Base-by-base conservation (phyloP, 2,797 vertebrate species). In the Peromyscus attwateri region DNA sequence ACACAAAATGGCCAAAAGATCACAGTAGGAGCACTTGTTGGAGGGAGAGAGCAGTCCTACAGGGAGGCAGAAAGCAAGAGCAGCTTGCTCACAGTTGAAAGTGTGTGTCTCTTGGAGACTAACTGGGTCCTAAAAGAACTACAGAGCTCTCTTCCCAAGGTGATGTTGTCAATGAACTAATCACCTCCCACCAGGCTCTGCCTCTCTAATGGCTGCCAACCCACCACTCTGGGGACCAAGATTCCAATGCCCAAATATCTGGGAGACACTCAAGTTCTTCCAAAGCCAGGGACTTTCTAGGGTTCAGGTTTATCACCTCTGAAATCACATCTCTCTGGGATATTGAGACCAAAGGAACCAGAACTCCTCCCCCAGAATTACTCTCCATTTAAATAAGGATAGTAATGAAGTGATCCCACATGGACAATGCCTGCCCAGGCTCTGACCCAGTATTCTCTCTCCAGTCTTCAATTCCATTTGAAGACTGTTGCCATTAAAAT, bases 221-320 rank as follows among this genome's bases (percentile, higher is more conserved):
- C 27, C 19, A 27, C 11, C 27, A 64, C 37, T 12, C 21, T 55
- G 16, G 40, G 19, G 21, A 62, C 6, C 46, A 75, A 64, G 10
- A 31, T 92, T 64, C 62, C 75, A 87, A 21, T n/a, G 40, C 14
- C 76, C 10, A 70, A 76, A 49, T 25, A 37, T n/a, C 21, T 49
- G 60, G 57, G 21, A 64, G 40, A 66, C 23, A 27, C 64, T 27
- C 64, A 37, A 60, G 43, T 29, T 25, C 40, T 46, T 43, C n/a
- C 49, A 16, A 85, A 76, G 40, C 37, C 66, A 88, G 8, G 11
- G 3, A 75, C n/a, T 89, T 55, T 55, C 23, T 88, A 13, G 0
- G 5, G 29, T 75, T 89, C 66, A 49, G 13, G 77, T 76, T 88
- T 82, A 89, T 95, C 55, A 79, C n/a, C 90, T 80, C 66, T 52